A percentile compares a stretch with the other conserved stretches of the same genome.
These are phyloP conservation scores for Invenusta paracnida DNA, from an alignment of 2,888 invertebrate genomes.

Conservation along the genomic window DNA sequence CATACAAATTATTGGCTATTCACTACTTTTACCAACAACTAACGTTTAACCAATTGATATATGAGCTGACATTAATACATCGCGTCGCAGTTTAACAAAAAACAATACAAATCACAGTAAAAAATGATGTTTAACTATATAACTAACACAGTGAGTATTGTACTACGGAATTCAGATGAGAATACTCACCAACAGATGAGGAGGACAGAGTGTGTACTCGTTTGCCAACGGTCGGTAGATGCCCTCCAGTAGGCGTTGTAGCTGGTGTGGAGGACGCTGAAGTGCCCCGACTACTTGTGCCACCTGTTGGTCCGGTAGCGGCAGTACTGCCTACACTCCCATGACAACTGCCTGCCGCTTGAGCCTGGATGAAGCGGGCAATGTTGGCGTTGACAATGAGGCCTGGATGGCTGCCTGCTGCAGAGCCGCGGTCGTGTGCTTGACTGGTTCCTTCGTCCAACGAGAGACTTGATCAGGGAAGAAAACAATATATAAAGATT, in stretches of 20 bases:
- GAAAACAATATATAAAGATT: too few species aligned
- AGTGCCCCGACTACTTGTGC: neutral
- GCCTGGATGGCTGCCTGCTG: neutral
- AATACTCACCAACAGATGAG: neutral
- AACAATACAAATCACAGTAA: too few species aligned
- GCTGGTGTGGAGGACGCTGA: neutral
- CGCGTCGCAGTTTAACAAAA: too few species aligned
- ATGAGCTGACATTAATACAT: too few species aligned
- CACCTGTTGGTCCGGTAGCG: neutral
- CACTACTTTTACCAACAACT: too few species aligned
- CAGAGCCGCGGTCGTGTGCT: neutral
- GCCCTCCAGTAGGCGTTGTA: neutral
- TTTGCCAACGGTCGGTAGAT: neutral
- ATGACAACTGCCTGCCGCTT: neutral
- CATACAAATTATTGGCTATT: too few species aligned
- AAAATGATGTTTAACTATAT: too few species aligned
- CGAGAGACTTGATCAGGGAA: neutral
- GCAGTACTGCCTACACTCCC: neutral
- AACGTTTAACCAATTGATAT: too few species aligned
- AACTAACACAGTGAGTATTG: too few species aligned
- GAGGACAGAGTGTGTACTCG: neutral
- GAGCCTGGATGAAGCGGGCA: neutral
- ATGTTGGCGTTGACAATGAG: neutral
- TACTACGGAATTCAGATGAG: too few species aligned
- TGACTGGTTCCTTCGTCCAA: neutral